phyloP scores from a whole-genome alignment of 2,113 vertebrate species.

The Melanocharis versteri region DNA sequence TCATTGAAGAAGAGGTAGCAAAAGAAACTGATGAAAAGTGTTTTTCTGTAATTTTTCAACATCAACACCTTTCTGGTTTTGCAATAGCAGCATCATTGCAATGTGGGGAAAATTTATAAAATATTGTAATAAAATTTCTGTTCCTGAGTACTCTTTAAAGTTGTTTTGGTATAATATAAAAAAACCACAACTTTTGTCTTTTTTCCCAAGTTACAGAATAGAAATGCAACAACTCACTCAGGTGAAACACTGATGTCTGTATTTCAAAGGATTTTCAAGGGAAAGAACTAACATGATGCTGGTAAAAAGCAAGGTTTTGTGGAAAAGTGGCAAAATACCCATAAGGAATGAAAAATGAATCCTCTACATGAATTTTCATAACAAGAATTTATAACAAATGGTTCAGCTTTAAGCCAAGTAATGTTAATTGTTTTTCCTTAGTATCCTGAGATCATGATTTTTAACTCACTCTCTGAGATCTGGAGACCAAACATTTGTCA shows the following conservation, averaged over 20 bases:
- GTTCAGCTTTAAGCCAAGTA: neutral
- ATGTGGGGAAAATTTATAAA: neutral
- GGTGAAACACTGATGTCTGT: neutral
- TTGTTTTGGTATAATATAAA: neutral
- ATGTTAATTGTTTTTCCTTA: conserved; percentile 5
- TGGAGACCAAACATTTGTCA: conserved; percentile 37
- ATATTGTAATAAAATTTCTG: neutral
- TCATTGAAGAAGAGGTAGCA: neutral
- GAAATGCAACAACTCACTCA: neutral
- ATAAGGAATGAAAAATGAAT: neutral
- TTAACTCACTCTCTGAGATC: conserved; percentile 17
- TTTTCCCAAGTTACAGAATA: neutral
- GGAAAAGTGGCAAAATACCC: neutral
- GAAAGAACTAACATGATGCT: neutral
- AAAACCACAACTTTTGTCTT: neutral
- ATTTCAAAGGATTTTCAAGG: neutral
- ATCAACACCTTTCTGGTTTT: neutral
- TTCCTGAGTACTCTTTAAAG: neutral
- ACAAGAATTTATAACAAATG: neutral
- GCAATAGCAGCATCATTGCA: neutral
- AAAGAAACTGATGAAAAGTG: neutral
- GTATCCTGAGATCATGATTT: neutral
- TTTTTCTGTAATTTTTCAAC: neutral
- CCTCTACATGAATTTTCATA: neutral
- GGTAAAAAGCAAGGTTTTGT: neutral